These are phyloP conservation scores for Temnopleurus reevesii DNA, from an alignment of 53 echinoderm and acorn worm genomes.

Conservation along the genomic window DNA sequence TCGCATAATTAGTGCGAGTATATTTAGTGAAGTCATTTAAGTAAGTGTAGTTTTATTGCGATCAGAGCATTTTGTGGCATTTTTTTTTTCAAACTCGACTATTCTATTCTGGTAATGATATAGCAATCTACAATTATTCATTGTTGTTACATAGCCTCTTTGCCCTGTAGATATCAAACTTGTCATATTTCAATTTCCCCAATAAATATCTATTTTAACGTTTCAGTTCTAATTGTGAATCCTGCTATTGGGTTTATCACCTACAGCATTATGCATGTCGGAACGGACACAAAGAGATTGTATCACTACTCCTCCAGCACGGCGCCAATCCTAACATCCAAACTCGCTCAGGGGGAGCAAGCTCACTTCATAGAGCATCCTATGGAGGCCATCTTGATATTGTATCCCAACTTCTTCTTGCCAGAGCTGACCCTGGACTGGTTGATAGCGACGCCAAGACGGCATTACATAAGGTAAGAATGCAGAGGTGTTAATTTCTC, in stretches of 20 bases:
- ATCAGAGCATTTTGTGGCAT: no score
- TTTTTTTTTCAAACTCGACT: no score
- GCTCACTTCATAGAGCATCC: slow-evolving; percentile 84
- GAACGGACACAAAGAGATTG: slow-evolving; percentile 68
- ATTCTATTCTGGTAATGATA: no score
- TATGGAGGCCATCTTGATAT: slow-evolving; percentile 76
- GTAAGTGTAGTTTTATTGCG: no score
- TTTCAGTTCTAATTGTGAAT: no score
- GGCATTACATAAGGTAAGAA: slow-evolving; percentile 91
- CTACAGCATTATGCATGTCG: slow-evolving; percentile 90
- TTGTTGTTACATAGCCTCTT: no score
- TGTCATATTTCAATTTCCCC: background rate
- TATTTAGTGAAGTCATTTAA: no score
- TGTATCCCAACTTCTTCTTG: slow-evolving; percentile 59
- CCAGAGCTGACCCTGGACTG: slow-evolving; percentile 58
- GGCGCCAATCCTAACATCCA: slow-evolving; percentile 78
- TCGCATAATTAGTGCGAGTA: no score
- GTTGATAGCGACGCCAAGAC: slow-evolving; percentile 78
- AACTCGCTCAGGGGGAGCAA: slow-evolving; percentile 84
- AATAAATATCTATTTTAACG: no score
- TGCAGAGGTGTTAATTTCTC: no score
- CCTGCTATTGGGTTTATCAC: background rate
- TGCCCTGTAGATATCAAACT: background rate
- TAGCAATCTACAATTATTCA: no score
- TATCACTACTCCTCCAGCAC: slow-evolving; percentile 61